A percentile compares a stretch with the other conserved stretches of the same genome.
phyloP scores from a whole-genome alignment of 2,113 vertebrate species.

The Ranitomeya imitator region DNA sequence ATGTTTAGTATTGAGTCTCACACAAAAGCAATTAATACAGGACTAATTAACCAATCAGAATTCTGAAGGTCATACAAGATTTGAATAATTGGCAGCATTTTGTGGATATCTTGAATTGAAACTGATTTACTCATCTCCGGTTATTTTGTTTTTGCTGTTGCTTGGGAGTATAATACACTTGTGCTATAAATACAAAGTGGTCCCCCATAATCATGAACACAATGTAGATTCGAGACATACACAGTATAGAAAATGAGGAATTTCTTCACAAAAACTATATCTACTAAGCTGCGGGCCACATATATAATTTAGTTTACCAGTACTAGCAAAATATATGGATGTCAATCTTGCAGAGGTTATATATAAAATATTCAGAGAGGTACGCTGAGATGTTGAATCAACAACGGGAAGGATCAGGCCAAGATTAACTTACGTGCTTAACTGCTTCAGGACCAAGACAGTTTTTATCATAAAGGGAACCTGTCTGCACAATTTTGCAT shows the following conservation, averaged over 20 bases:
- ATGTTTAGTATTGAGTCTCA: neutral
- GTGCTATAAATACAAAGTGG: constrained; percentile 9
- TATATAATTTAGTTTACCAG: neutral
- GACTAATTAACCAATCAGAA: neutral
- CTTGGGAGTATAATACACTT: neutral
- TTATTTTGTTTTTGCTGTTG: neutral
- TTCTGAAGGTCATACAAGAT: neutral
- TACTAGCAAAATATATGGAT: neutral
- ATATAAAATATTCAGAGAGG: neutral
- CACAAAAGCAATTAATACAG: neutral
- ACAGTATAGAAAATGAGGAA: neutral
- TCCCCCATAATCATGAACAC: neutral
- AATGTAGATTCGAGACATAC: neutral
- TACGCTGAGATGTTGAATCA: too few relatives aligned
- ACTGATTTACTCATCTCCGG: constrained; percentile 20
- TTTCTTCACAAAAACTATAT: neutral
- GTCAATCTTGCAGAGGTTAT: neutral
- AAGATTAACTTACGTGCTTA: too few relatives aligned
- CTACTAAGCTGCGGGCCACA: neutral
- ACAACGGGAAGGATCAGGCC: too few relatives aligned
- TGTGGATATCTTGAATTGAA: neutral
- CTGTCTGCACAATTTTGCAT: too few relatives aligned
- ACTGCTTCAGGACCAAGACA: too few relatives aligned
- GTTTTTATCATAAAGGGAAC: too few relatives aligned
- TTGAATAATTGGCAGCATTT: constrained; percentile 27